Evolutionary conservation across 2,113 vertebrate species (phyloP).

Genomic region (Raja brachyura): DNA sequence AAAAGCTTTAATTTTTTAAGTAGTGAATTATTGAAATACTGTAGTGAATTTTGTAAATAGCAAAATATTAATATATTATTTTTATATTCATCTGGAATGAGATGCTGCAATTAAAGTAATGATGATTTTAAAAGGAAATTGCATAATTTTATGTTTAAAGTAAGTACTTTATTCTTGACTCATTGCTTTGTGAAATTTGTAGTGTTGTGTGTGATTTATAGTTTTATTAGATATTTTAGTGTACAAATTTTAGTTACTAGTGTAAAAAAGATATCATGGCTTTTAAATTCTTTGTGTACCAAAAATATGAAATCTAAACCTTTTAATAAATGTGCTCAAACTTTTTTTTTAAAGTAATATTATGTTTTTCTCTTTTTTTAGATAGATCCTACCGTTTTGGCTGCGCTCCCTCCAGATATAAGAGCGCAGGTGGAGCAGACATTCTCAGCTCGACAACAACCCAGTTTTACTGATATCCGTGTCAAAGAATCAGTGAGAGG

Average conservation of each 20-base stretch:
- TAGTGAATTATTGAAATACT: no score
- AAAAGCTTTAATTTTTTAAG: neutral
- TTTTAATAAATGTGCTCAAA: neutral
- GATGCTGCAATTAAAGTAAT: neutral
- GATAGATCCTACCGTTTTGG: slow-evolving; percentile 86
- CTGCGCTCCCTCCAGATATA: slow-evolving; percentile 80
- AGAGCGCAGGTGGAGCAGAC: slow-evolving; percentile 81
- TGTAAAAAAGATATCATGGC: neutral
- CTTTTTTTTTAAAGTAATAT: neutral
- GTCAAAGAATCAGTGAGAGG: slow-evolving; percentile 57
- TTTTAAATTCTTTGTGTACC: neutral
- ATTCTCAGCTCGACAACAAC: slow-evolving; percentile 58
- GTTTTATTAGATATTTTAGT: neutral
- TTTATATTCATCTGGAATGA: neutral
- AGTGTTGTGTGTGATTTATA: neutral
- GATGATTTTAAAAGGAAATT: neutral
- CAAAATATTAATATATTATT: neutral
- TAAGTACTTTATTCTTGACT: slow-evolving; percentile 11
- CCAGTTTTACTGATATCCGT: slow-evolving; percentile 31
- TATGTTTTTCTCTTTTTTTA: slow-evolving; percentile 45
- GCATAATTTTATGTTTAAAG: neutral
- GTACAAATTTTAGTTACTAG: neutral
- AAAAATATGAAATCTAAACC: neutral
- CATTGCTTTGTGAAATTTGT: neutral
- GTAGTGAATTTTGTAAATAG: no score